Evolutionary conservation across 2,888 invertebrate genomes (phyloP), one percentile per base, ranked within the genome.

Genomic region (Zaprionus bogoriensis): DNA sequence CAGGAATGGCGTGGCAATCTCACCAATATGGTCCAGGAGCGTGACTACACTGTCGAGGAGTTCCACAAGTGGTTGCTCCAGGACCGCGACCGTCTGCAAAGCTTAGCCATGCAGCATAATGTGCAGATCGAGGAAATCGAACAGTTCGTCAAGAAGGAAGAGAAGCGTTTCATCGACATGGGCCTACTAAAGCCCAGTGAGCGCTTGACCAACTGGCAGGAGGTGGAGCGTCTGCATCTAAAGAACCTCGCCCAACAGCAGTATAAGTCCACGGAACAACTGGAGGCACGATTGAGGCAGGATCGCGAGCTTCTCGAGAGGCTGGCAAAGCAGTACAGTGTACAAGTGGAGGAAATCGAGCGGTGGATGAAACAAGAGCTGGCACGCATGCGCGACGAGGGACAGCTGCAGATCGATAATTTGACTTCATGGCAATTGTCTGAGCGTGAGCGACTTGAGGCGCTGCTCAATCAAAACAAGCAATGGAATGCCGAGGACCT

Each of bases 111-210:
- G 86, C 86, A 88, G 59, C 87, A 90, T 51, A 88, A 89, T 25
- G 87, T 90, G 4, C 77, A 89, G 46, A 88, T 90, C 19, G 89
- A 90, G 50, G 90, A 90, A 42, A 87, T 90, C 32, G 90, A 90
- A 19, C 79, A 87, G 44, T 90, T 89, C 74, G 85, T 89, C 4
- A 80, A 84, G 52, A 83, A 87, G 58, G 90, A 90, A 60, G 87
- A 89, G 53, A 75, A 85, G 39, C 87, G 89, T 3, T 88, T 90
- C 38, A 75, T 89, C n/a, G 77, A 77, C 46, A 80, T 89, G 78
- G 90, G 89, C 4, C 42, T 90, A 9, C 69, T 90, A 14, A 89
- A 88, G 51, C 89, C 89, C 3, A 88, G 79, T 51, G 90, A 89
- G 32, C 83, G 85, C 42, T 54, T 90, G 0, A 89, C 89, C 27